phyloP scores from a whole-genome alignment of 2,113 vertebrate species.

The Eubucco bourcierii region DNA sequence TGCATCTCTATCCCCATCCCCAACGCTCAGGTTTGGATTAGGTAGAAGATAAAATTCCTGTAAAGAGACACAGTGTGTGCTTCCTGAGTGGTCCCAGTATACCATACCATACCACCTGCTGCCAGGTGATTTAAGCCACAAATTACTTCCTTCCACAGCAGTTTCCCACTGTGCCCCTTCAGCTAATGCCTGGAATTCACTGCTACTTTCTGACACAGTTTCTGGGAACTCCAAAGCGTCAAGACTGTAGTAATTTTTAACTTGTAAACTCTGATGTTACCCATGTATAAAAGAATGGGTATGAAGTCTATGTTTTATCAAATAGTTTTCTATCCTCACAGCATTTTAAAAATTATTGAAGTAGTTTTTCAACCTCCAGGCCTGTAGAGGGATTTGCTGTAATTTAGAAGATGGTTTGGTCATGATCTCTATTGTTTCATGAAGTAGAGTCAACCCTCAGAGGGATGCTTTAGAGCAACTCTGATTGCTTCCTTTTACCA shows the following conservation, averaged over 20 bases:
- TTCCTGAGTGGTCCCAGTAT: background rate
- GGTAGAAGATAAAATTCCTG: background rate
- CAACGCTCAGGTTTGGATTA: background rate
- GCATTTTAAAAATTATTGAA: background rate
- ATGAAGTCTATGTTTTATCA: background rate
- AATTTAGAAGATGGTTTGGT: background rate
- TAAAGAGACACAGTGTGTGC: background rate
- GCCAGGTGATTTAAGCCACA: conserved; percentile 13
- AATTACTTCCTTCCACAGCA: conserved; percentile 14
- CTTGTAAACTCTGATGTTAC: background rate
- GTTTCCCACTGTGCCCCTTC: conserved; percentile 6
- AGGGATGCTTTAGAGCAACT: background rate
- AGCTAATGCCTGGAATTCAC: background rate
- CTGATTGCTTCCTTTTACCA: background rate
- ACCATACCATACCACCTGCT: background rate
- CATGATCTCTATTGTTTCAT: background rate
- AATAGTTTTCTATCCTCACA: background rate
- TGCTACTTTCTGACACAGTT: background rate
- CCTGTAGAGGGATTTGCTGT: background rate
- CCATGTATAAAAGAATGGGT: background rate
- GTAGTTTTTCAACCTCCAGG: background rate
- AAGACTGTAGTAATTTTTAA: background rate
- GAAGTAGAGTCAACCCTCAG: background rate
- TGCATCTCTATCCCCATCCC: background rate
- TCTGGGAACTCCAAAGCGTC: background rate